Conservation (phyloP, 2,113 vertebrate genomes). For the Dipodomys spectabilis region DNA sequence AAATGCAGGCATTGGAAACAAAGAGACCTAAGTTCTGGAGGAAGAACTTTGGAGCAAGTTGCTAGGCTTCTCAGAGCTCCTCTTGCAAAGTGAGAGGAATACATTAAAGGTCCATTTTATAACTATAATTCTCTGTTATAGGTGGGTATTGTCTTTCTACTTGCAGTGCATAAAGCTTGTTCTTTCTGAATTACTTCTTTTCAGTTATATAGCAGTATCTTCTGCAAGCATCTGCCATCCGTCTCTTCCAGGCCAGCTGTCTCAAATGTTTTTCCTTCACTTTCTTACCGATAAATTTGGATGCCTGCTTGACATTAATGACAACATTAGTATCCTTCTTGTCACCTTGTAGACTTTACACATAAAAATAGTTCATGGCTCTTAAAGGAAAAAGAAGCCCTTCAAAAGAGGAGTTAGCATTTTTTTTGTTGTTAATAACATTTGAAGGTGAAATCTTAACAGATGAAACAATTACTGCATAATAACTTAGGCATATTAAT, state of each 20-base stretch:
- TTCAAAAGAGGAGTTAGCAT: not conserved
- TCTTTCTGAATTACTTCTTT: slow-evolving; percentile 20
- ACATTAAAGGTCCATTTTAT: not conserved
- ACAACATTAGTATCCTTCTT: not conserved
- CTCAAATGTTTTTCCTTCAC: slow-evolving; percentile 46
- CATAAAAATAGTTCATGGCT: slow-evolving; percentile 31
- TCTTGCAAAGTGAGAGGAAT: not conserved
- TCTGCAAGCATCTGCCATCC: not conserved
- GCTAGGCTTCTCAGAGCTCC: not conserved
- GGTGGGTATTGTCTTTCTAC: slow-evolving; percentile 12
- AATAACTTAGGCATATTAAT: not conserved
- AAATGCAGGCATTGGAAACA: not conserved
- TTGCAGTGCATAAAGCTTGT: not conserved
- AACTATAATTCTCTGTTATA: not conserved
- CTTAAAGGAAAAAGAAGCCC: not conserved
- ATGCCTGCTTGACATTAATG: slow-evolving; percentile 14
- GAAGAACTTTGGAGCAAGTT: not conserved
- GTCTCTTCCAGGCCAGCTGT: slow-evolving; percentile 29
- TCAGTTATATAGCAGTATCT: not conserved
- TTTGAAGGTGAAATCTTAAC: not conserved
- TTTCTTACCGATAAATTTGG: not conserved
- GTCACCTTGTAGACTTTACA: slow-evolving; percentile 30
- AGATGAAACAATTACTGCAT: not conserved
- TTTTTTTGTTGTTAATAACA: not conserved
- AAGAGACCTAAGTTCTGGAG: not conserved